Percentiles rank a stretch among this genome's conserved stretches.
These are phyloP conservation scores for Arenicola marina DNA, from an alignment of 2,888 invertebrate species.

Conservation along the genomic window DNA sequence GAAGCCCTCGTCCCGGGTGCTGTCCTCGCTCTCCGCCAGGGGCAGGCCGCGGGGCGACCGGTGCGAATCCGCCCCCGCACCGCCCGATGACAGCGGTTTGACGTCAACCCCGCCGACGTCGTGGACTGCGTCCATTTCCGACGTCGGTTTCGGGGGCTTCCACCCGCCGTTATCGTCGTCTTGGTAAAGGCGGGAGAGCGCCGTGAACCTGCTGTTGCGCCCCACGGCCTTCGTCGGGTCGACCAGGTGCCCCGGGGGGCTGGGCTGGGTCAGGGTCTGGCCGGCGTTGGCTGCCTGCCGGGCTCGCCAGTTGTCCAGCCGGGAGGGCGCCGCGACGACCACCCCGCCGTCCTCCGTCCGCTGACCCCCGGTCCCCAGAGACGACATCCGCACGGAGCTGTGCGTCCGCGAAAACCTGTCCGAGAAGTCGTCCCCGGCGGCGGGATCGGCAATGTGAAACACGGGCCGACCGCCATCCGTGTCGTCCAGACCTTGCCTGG, in stretches of 20 bases:
- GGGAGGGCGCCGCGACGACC: constrained; percentile 8
- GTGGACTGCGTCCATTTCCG: background rate
- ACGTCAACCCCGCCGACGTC: background rate
- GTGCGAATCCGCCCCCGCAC: background rate
- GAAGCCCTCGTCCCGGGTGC: constrained; percentile 53
- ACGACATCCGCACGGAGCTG: background rate
- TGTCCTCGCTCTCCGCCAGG: constrained; percentile 3
- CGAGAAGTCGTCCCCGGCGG: background rate
- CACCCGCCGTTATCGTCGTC: constrained; percentile 6
- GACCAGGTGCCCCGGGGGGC: constrained; percentile 9
- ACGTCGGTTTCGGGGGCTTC: background rate
- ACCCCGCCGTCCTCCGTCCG: constrained; percentile 1
- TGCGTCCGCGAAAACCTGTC: background rate
- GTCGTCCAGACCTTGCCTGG: background rate
- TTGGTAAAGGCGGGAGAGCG: constrained; percentile 6
- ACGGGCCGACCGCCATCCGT: background rate
- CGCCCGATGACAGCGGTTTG: background rate
- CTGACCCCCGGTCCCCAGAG: background rate
- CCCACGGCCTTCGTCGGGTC: background rate
- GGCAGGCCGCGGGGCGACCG: background rate
- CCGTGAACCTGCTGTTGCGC: constrained; percentile 11
- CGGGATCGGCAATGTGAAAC: background rate
- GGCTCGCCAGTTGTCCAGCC: too few relatives aligned
- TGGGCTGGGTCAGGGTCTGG: constrained; percentile 18
- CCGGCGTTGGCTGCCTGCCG: constrained; percentile 11